Conservation (phyloP, 2,113 vertebrate genomes). For the Proteles cristata region DNA sequence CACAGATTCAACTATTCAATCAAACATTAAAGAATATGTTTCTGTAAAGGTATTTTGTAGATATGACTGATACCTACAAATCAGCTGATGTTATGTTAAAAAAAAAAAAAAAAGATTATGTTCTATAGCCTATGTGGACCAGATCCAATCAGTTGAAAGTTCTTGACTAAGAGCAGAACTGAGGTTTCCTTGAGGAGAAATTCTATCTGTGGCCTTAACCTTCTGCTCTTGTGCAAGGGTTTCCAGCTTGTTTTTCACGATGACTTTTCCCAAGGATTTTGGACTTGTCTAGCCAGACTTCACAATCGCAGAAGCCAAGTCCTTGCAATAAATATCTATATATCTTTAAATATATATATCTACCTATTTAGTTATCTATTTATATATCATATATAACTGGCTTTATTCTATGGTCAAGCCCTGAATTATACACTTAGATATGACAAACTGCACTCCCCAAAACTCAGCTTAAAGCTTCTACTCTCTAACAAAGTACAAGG, state of each 20-base stretch:
- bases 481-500: not conserved
- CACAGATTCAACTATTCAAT: not conserved
- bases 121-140: not conserved
- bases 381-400: not conserved
- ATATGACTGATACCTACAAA: not conserved
- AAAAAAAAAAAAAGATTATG: not conserved
- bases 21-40: not conserved
- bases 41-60: not conserved
- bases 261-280: not conserved
- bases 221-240: not conserved
- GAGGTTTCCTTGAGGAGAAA: not conserved
- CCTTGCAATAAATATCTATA: not conserved
- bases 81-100: not conserved
- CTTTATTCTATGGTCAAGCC: not conserved
- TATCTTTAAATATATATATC: not conserved
- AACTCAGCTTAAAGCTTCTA: not conserved
- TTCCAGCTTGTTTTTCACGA: not conserved
- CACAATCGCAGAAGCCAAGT: not conserved
- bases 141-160: not conserved
- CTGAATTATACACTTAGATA: not conserved
- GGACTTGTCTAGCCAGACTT: not conserved
- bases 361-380: not conserved
- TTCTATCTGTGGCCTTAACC: not conserved
- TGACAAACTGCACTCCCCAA: not conserved
- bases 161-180: not conserved